Conservation (phyloP, 2,113 vertebrate genomes). For the Platichthys stellatus region DNA sequence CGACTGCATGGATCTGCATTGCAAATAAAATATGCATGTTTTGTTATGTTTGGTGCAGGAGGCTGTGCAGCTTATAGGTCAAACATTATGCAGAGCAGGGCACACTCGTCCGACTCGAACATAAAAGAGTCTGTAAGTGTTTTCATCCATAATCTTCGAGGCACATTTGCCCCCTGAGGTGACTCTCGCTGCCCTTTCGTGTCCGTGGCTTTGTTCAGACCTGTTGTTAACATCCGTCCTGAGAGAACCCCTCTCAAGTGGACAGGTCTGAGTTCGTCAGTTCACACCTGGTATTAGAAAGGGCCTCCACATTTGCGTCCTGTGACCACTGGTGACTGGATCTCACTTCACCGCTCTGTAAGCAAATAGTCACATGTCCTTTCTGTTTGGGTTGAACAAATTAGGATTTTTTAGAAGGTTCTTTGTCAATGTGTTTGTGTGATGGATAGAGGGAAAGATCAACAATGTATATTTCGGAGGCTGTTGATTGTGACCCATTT, state of each 20-base stretch:
- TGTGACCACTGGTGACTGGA: neutral
- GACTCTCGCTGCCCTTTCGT: conserved; percentile 7
- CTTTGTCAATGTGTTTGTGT: no score
- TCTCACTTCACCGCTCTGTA: neutral
- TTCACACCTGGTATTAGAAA: neutral
- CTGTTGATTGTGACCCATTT: no score
- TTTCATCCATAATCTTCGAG: conserved; percentile 24
- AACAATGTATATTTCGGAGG: no score
- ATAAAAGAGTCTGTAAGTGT: conserved; percentile 16
- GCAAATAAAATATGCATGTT: conserved; percentile 19
- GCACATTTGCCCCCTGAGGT: conserved; percentile 18
- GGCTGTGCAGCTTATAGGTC: conserved; percentile 15
- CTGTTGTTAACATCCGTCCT: neutral
- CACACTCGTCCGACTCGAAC: no score
- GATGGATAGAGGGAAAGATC: no score
- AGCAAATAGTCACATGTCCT: neutral
- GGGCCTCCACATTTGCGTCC: neutral
- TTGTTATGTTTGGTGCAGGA: conserved; percentile 19
- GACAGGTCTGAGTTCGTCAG: neutral
- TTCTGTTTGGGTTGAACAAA: no score
- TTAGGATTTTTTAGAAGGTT: no score
- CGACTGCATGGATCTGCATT: neutral
- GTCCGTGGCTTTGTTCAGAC: neutral
- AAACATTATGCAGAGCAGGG: neutral
- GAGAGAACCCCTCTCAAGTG: no score